Evolutionary conservation across 2,797 vertebrate species (phyloP).

Genomic region (Yasuhikotakia modesta): DNA sequence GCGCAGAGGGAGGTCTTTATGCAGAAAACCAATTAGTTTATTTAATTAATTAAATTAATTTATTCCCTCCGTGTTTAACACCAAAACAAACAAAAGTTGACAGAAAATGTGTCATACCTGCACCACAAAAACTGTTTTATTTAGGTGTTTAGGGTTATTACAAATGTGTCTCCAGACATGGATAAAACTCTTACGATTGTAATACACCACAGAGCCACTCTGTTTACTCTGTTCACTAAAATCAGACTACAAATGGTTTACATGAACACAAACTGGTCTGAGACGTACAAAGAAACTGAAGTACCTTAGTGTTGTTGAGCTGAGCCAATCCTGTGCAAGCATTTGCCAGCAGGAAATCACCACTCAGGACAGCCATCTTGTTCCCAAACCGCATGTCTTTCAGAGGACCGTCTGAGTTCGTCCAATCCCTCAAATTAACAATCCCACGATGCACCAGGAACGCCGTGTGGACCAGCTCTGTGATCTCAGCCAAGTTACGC

Average conservation of each 20-base stretch:
- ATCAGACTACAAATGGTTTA: too few species aligned
- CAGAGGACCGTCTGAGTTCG: conserved; percentile 85
- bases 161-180: not conserved
- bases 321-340: conserved; percentile 92
- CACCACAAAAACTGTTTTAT: not conserved
- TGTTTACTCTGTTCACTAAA: too few species aligned
- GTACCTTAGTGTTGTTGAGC: conserved; percentile 95
- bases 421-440: conserved; percentile 90
- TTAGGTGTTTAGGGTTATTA: not conserved
- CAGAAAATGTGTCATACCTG: not conserved
- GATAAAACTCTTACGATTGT: too few species aligned
- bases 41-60: too few species aligned
- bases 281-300: not conserved
- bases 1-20: conserved; percentile 3
- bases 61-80: not conserved
- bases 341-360: conserved; percentile 95
- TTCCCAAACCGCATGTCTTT: conserved; percentile 99
- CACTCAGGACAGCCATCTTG: conserved; percentile 96
- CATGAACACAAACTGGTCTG: too few species aligned
- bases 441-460: conserved; percentile 97
- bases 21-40: not conserved
- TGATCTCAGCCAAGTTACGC: conserved; percentile 95
- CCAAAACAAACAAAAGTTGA: conserved; percentile 11
- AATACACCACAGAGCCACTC: too few species aligned
- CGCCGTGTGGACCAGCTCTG: conserved; percentile 94